These are phyloP conservation scores for Andrena flavipes DNA, from an alignment of 2,888 invertebrate genomes.

Conservation along the genomic window DNA sequence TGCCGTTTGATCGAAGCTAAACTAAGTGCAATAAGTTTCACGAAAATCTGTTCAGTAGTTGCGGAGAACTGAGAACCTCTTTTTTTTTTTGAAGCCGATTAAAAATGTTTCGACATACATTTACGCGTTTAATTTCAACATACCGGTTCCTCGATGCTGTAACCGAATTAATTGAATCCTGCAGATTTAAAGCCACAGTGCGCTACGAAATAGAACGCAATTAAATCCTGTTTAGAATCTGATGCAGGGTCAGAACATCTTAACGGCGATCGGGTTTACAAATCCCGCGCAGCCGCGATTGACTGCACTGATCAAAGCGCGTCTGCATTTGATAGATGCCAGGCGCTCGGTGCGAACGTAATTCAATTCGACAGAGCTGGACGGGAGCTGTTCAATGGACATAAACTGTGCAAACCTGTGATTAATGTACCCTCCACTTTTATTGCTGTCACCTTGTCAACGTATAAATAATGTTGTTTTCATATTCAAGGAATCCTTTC, in stretches of 20 bases:
- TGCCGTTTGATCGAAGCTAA: no score
- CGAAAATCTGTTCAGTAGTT: no score
- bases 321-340: constrained; percentile 65
- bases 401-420: constrained; percentile 51
- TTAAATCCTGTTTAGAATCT: constrained; percentile 38
- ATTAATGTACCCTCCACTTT: constrained; percentile 51
- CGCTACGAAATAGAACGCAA: constrained; percentile 16
- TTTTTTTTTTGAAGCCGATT: no score
- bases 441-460: constrained; percentile 52
- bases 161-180: neutral
- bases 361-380: constrained; percentile 57
- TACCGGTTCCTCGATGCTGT: no score
- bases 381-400: constrained; percentile 42
- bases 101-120: no score
- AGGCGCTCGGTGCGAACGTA: constrained; percentile 35
- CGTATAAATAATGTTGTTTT: constrained; percentile 55
- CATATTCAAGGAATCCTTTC: constrained; percentile 43
- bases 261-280: constrained; percentile 56
- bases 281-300: constrained; percentile 52
- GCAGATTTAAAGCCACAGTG: neutral
- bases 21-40: no score
- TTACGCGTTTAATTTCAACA: no score
- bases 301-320: constrained; percentile 63
- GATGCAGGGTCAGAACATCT: constrained; percentile 32
- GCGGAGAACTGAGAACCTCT: no score